A percentile compares a stretch with the other conserved stretches of the same genome.
phyloP scores from a whole-genome alignment of 2,113 vertebrate genomes.

The Entelurus aequoreus region DNA sequence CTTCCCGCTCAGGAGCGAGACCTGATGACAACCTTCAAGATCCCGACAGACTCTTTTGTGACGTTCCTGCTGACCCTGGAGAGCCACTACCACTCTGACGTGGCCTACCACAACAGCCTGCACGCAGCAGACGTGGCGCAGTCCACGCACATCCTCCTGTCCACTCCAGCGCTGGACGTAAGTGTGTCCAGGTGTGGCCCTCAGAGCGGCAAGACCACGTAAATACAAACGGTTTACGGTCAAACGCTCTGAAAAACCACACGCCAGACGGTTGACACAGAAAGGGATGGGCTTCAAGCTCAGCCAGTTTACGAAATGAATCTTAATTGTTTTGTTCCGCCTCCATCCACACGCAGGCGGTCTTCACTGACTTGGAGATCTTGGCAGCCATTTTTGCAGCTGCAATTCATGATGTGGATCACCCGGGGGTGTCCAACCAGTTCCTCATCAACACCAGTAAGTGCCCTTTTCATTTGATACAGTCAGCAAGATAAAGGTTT shows the following conservation, averaged over 20 bases:
- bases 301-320: not conserved
- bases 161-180: conserved; percentile 92
- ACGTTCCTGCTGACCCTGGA: conserved; percentile 98
- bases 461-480: conserved; percentile 43
- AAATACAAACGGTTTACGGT: not conserved
- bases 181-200: conserved; percentile 45
- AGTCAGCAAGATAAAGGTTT: not conserved
- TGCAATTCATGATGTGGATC: conserved; percentile 97
- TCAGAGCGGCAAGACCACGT: too few relatives aligned
- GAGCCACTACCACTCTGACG: conserved; percentile 91
- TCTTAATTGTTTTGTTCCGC: conserved; percentile 7
- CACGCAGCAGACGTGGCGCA: conserved; percentile 96
- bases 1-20: conserved; percentile 82
- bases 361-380: conserved; percentile 97
- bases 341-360: conserved; percentile 72
- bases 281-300: conserved; percentile 1
- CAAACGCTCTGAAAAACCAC: conserved; percentile 1
- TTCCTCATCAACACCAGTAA: conserved; percentile 99
- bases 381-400: conserved; percentile 95
- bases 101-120: conserved; percentile 97
- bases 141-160: conserved; percentile 93
- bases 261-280: conserved; percentile 17
- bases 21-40: conserved; percentile 93
- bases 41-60: conserved; percentile 90
- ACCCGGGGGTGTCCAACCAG: conserved; percentile 97